Evolutionary conservation across 2,888 invertebrate genomes (phyloP).

Genomic region (Eudasyphora cyanicolor): DNA sequence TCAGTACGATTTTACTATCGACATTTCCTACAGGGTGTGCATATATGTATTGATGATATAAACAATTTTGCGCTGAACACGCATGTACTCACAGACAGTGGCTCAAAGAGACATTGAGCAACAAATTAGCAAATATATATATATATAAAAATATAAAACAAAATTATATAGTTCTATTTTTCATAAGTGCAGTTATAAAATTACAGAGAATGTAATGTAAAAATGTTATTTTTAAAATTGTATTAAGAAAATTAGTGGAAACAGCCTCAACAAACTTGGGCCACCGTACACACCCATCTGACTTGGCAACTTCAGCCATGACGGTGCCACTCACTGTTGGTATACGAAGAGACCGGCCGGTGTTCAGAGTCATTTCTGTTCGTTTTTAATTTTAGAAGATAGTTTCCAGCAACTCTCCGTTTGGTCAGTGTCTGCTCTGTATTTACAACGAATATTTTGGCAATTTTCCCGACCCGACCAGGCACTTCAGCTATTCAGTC

Average conservation of each 20-base stretch:
- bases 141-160: background rate
- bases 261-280: background rate
- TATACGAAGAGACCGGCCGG: background rate
- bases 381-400: slow-evolving; percentile 1
- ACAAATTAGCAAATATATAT: background rate
- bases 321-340: background rate
- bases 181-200: too few relatives aligned
- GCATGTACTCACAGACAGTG: background rate
- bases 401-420: background rate
- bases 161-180: background rate
- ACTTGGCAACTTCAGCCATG: background rate
- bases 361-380: too few relatives aligned
- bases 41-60: background rate
- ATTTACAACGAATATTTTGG: background rate
- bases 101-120: background rate
- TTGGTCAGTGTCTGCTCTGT: background rate
- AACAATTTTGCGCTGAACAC: background rate
- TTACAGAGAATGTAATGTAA: too few relatives aligned
- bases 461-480: too few relatives aligned
- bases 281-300: background rate
- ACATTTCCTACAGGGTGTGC: too few relatives aligned
- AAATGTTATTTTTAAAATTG: too few relatives aligned
- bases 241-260: too few relatives aligned
- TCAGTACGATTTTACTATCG: too few relatives aligned
- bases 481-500: background rate